Evolutionary conservation across 2,888 invertebrate genomes (phyloP), one percentile per base, ranked within the genome.

Genomic region (Loripinus fragilis): DNA sequence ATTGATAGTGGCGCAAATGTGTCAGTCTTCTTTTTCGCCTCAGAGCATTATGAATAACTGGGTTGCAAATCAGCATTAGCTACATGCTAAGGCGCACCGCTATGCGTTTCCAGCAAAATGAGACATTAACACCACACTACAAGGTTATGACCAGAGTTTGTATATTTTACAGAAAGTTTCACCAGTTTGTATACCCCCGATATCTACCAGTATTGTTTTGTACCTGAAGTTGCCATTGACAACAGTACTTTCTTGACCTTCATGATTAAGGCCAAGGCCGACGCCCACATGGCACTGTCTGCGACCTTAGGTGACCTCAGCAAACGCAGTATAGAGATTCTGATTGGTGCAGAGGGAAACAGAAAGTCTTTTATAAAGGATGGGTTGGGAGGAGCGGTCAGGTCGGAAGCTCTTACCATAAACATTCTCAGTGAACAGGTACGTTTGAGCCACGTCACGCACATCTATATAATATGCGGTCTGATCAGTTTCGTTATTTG

Each of bases 221-320:
- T 93, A 12, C 92, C 93, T 8, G 92, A 93, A 78, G 91, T 93
- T 1, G 85, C 90, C 0, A 91, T 93, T 48, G 89, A 87, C 78
- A 88, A 88, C 71, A 93, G 92, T 79, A 87, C 87, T 7, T 91
- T 87, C 87, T 71, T 93, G 25, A 89, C 90, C 17, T 92, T 93
- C 85, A 89, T 90, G 86, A 76, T 93, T 50, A 91, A 88, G 76
- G 92, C 92, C 3, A 87, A 88, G 38, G 89, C 89, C 42, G 91
- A 92, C 73, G 92, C 91, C 0, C 89, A 91, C 77, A 83, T 93
- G 33, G 89, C 91, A 20, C 85, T 93, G 73, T 91, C 91, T 0
- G 89, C 92, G n/a, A 88, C 91, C 8, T 93, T 92, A 76, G 91
- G 93, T 25, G 92, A 92, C 81, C 85, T 91, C 10, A 89, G 91